A percentile compares a stretch with the other conserved stretches of the same genome.
phyloP scores from a whole-genome alignment of 2,113 vertebrate genomes.

The Ciconia stormi region DNA sequence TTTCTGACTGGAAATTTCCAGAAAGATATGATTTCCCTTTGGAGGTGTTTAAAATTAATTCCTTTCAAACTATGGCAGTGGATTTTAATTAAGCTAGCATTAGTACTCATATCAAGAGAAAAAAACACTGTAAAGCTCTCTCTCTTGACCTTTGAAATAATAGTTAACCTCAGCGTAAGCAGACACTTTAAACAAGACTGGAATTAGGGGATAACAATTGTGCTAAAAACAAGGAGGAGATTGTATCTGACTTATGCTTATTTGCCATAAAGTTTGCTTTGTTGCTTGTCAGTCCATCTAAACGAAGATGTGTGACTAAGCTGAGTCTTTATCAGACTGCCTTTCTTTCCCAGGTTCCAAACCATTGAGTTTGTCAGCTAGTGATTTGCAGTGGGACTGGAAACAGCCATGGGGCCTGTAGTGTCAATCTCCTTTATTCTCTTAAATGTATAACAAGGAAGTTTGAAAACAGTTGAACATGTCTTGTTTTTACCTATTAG shows the following conservation, averaged over 20 bases:
- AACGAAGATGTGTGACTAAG: not conserved
- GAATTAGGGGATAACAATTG: not conserved
- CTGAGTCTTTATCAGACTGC: not conserved
- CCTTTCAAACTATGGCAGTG: not conserved
- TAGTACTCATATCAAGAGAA: not conserved
- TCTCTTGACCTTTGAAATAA: conserved; percentile 1
- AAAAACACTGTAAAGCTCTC: not conserved
- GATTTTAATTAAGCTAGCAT: conserved; percentile 31
- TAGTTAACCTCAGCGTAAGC: not conserved
- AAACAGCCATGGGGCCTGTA: not conserved
- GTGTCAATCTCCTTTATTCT: not conserved
- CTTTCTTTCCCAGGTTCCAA: not conserved
- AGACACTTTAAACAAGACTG: not conserved
- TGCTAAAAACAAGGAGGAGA: not conserved
- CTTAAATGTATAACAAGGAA: not conserved
- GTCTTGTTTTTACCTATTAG: not conserved
- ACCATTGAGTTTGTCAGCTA: conserved; percentile 19
- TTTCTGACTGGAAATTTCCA: not conserved
- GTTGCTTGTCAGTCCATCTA: not conserved
- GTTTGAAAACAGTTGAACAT: not conserved
- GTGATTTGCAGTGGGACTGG: not conserved
- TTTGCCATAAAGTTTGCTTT: conserved; percentile 12
- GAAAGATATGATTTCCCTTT: not conserved
- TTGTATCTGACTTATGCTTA: not conserved
- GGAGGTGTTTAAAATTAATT: not conserved